phyloP scores from a whole-genome alignment of 2,113 vertebrate species.

The Archilochus colubris region DNA sequence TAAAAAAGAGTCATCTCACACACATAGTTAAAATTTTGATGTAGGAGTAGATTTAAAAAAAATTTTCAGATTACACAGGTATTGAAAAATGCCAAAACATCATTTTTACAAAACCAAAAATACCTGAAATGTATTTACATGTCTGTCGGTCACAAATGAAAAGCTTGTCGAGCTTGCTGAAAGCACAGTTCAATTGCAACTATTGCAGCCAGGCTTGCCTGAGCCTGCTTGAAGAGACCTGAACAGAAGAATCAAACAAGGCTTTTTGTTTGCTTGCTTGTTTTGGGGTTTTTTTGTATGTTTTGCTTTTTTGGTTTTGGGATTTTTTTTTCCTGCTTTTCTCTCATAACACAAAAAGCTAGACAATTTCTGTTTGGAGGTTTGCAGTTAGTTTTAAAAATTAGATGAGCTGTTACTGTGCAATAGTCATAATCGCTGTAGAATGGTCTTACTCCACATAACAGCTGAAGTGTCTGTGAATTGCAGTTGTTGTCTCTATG shows the following conservation, averaged over 20 bases:
- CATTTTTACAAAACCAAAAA: neutral
- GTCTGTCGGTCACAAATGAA: neutral
- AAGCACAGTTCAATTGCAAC: neutral
- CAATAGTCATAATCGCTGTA: neutral
- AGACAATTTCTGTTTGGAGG: neutral
- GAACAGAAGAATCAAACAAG: neutral
- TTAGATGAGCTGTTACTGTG: neutral
- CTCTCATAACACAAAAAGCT: neutral
- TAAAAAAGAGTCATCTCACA: neutral
- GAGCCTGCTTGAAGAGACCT: neutral
- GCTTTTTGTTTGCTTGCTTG: neutral
- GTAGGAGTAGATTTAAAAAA: neutral
- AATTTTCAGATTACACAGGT: accelerated
- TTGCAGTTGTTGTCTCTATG: accelerated
- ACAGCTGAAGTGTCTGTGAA: neutral
- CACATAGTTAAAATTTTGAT: neutral
- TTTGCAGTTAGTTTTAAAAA: neutral
- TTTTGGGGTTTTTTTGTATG: no score
- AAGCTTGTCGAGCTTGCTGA: neutral
- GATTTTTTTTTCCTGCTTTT: no score
- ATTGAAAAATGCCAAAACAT: neutral
- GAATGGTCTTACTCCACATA: accelerated
- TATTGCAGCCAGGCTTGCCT: neutral
- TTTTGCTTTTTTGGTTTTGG: no score
- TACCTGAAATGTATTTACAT: accelerated